Base-by-base conservation (phyloP, 1,140 invertebrate species). In the Drosophila ercepeae region DNA sequence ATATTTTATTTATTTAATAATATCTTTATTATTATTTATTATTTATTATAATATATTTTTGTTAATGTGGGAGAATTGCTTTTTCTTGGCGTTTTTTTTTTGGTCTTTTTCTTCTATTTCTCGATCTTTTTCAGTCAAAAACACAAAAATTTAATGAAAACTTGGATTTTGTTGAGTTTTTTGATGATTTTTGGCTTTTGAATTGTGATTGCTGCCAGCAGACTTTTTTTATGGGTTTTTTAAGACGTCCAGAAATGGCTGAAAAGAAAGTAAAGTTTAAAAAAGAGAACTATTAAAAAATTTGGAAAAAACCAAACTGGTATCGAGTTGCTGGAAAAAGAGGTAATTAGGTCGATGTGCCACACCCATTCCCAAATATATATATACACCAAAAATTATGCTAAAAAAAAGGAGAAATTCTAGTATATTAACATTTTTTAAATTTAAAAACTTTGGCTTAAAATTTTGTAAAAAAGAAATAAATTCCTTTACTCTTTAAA, bases 191-290 rank as follows among this genome's bases (percentile, higher is more conserved):
- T 46, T 42, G 27, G 67, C 53, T 60, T 39, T 60, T 55, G 32
- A 44, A 34, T 78, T 63, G 8, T 42, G 78, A 78, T 78, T 78
- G 79, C 79, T 60, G 71, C 50, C 49, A 48, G 71, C 79, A 83
- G 75, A 83, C 69, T 84, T 83, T n/a, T 8, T 32, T 67, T 32
- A 34, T 48, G 63, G 1, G 39, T 16, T 36, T 42, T 13, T 49
- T 36, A 48, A 42, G 46, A 60, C 45, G 39, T 60, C 54, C 41
- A 11, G 23, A 79, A 63, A 50, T 46, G 58, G 49, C 79, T 84
- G 72, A 6, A 84, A 86, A 16, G 36, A 65, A 46, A 52, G 1
- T n/a, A 60, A 32, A 5, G 6, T n/a, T n/a, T 8, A 16, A 6
- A 36, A 16, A 27, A 27, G 25, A 9, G 16, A 16, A n/a, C 5